A percentile compares a stretch with the other conserved stretches of the same genome.
Evolutionary conservation across 2,113 vertebrate species (phyloP).

Genomic region (Sinosuthora webbiana): DNA sequence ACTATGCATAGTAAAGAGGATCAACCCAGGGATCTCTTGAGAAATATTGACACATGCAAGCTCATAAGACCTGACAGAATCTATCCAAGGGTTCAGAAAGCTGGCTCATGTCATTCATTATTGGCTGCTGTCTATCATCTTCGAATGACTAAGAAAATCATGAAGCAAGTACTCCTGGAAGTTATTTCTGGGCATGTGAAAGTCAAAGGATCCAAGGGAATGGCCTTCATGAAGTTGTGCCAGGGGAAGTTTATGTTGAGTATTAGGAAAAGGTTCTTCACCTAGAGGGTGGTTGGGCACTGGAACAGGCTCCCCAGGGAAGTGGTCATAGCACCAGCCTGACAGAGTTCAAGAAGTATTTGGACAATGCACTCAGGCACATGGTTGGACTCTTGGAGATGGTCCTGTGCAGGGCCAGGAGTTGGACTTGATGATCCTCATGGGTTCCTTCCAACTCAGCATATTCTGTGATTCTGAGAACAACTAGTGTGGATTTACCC

Average conservation of each 20-base stretch:
- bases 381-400: background rate
- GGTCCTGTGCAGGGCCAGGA: background rate
- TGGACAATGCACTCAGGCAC: background rate
- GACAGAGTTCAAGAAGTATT: background rate
- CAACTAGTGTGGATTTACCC: background rate
- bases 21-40: background rate
- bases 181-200: background rate
- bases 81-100: background rate
- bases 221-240: background rate
- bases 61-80: background rate
- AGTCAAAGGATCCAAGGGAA: background rate
- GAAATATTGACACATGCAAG: background rate
- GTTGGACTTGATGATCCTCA: accelerated
- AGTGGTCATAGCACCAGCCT: background rate
- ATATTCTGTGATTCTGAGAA: background rate
- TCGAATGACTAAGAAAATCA: background rate
- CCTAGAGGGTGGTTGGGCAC: background rate
- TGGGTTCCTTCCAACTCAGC: background rate
- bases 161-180: background rate
- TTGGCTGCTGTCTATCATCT: background rate
- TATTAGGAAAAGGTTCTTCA: background rate
- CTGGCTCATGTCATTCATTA: background rate
- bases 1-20: background rate
- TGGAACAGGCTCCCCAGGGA: background rate
- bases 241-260: accelerated